Evolutionary conservation across 1,140 invertebrate genomes (phyloP).

Genomic region (Anastrepha obliqua): DNA sequence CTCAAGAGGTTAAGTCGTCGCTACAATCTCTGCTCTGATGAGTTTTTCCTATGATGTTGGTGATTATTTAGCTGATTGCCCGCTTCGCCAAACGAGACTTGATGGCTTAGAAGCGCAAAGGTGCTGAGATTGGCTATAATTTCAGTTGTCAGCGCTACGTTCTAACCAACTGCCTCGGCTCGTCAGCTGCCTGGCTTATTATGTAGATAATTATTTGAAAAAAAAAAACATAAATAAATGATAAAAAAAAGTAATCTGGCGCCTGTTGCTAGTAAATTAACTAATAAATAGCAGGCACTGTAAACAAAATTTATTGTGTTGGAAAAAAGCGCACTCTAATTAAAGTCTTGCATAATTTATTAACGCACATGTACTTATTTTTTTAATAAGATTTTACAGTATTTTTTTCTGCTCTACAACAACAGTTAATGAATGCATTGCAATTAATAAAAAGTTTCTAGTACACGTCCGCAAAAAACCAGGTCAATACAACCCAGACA

Average conservation of each 20-base stretch:
- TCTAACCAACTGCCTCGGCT: neutral
- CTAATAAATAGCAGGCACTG: neutral
- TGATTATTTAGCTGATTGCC: constrained; percentile 2
- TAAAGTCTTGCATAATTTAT: constrained; percentile 44
- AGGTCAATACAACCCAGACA: constrained; percentile 32
- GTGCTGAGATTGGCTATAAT: constrained; percentile 12
- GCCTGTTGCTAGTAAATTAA: neutral
- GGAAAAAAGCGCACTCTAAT: neutral
- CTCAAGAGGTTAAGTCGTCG: neutral
- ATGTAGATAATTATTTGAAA: neutral
- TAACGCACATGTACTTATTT: neutral
- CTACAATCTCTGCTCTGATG: neutral
- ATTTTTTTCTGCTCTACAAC: neutral
- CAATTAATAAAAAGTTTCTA: neutral
- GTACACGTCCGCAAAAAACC: constrained; percentile 3
- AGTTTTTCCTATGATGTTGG: constrained; percentile 19
- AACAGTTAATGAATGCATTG: neutral
- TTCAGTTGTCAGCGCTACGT: neutral
- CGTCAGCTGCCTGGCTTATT: neutral
- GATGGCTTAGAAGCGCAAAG: neutral
- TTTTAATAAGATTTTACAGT: neutral
- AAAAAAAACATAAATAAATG: neutral
- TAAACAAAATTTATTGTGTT: neutral
- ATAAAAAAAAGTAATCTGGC: neutral
- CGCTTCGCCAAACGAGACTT: neutral